These are phyloP conservation scores for Zootoca vivipara DNA, from an alignment of 2,113 vertebrate genomes.

Conservation along the genomic window DNA sequence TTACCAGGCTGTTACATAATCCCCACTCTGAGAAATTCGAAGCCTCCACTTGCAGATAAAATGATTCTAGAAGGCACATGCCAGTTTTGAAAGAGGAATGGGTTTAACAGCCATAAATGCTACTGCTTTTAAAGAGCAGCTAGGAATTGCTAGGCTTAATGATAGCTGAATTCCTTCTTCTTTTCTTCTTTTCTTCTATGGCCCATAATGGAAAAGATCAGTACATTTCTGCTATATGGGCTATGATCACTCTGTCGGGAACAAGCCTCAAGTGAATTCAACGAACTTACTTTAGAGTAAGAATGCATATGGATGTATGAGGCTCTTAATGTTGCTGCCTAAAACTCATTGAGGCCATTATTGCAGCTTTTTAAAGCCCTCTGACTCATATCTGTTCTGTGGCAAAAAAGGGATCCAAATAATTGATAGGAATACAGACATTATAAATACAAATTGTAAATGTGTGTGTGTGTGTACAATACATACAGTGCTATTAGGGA, in stretches of 20 bases:
- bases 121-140: background rate
- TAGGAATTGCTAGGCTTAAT: background rate
- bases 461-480: no score
- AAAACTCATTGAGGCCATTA: no score
- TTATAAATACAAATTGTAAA: no score
- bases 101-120: background rate
- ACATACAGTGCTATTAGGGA: no score
- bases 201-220: background rate
- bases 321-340: background rate
- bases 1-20: background rate
- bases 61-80: background rate
- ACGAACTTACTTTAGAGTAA: background rate
- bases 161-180: background rate
- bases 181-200: background rate
- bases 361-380: background rate
- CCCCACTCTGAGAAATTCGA: background rate
- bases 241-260: background rate
- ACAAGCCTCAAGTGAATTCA: background rate
- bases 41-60: background rate
- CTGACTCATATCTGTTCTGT: background rate
- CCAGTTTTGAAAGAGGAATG: background rate
- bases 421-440: background rate
- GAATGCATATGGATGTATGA: background rate
- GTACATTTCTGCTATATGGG: background rate
- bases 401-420: background rate